Conservation (phyloP, 2,888 invertebrate species). For the Hemistola chrysoprasaria region DNA sequence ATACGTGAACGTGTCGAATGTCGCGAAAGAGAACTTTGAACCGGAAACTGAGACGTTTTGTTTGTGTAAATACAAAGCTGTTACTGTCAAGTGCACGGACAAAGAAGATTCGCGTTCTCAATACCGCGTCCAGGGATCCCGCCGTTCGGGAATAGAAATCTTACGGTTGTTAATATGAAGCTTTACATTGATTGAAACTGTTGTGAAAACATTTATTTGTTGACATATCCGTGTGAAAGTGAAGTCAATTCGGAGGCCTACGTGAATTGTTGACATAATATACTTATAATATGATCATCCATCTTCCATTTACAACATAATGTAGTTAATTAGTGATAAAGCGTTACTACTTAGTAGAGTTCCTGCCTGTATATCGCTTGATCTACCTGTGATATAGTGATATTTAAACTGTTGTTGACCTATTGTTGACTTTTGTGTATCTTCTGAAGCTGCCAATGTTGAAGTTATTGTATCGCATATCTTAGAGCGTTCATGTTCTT, state of each 20-base stretch:
- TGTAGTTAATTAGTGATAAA: conserved; percentile 42
- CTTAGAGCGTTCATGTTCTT: conserved; percentile 60
- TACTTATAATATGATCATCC: conserved; percentile 33
- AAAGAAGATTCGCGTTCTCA: conserved; percentile 68
- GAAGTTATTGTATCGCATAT: conserved; percentile 46
- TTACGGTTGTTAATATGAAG: conserved; percentile 53
- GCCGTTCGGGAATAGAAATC: conserved; percentile 51
- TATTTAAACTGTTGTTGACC: conserved; percentile 59
- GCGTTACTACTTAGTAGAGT: conserved; percentile 63
- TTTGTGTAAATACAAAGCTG: conserved; percentile 81
- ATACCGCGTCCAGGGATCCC: conserved; percentile 40
- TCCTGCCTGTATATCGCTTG: conserved; percentile 77
- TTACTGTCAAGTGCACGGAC: conserved; percentile 80
- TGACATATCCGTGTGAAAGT: conserved; percentile 66
- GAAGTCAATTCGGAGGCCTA: conserved; percentile 72
- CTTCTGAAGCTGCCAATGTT: conserved; percentile 59
- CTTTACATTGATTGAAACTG: conserved; percentile 48
- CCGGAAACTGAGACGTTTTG: conserved; percentile 76
- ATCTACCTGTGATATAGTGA: conserved; percentile 80
- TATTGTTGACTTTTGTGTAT: conserved; percentile 55
- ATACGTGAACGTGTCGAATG: conserved; percentile 73
- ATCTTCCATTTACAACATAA: conserved; percentile 47
- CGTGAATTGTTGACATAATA: conserved; percentile 58
- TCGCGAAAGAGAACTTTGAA: conserved; percentile 74
- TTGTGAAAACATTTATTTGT: conserved; percentile 52